Conservation (phyloP, 2,113 vertebrate species). For the Brachyhypopomus occidentalis region DNA sequence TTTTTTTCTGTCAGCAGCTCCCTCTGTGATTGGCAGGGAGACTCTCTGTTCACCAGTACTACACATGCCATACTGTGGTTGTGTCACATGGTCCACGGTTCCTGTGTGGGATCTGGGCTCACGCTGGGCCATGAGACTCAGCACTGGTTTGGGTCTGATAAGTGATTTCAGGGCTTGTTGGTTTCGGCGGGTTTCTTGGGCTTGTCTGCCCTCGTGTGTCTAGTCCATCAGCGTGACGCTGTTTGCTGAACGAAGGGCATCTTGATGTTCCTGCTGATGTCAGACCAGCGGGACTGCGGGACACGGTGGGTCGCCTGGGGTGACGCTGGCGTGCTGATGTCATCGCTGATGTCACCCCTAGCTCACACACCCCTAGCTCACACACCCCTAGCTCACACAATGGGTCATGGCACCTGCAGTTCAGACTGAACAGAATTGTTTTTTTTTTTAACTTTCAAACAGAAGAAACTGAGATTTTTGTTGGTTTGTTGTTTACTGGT, state of each 20-base stretch:
- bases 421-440: no score
- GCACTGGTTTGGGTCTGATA: no score
- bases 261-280: slow-evolving; percentile 3
- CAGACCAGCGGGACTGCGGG: neutral
- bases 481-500: no score
- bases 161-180: neutral
- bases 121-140: no score
- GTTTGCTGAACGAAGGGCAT: neutral
- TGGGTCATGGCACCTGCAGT: no score
- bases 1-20: neutral
- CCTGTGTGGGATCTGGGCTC: no score
- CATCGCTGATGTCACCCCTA: neutral
- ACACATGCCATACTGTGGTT: neutral
- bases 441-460: no score
- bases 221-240: no score
- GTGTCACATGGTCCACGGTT: no score
- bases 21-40: neutral
- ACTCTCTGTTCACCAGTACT: neutral
- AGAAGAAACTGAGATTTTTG: no score
- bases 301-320: neutral
- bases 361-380: no score
- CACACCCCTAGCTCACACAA: no score
- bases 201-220: neutral
- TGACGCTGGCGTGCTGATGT: neutral
- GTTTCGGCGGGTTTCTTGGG: neutral